Evolutionary conservation across 2,113 vertebrate genomes (phyloP).

Genomic region (Micronycteris hirsuta): DNA sequence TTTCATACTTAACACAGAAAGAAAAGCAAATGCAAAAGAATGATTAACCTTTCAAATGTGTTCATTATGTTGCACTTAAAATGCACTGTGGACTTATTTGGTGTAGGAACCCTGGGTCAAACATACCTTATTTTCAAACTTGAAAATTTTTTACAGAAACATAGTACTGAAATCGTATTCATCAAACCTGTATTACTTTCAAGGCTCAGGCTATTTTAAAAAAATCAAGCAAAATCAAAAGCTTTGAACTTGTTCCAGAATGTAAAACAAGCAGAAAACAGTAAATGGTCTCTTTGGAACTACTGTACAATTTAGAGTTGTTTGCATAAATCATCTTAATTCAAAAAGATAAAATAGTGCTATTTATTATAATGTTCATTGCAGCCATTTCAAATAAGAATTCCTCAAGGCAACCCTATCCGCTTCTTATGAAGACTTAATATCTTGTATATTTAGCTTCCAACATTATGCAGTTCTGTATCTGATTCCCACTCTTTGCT

Average conservation of each 20-base stretch:
- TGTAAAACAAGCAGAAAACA: slow-evolving; percentile 77
- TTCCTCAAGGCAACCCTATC: slow-evolving; percentile 75
- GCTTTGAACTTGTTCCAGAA: slow-evolving; percentile 80
- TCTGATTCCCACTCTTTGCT: slow-evolving; percentile 75
- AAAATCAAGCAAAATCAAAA: slow-evolving; percentile 73
- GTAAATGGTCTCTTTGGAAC: slow-evolving; percentile 73
- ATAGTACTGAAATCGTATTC: slow-evolving; percentile 76
- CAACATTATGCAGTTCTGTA: slow-evolving; percentile 72
- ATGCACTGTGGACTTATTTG: slow-evolving; percentile 72
- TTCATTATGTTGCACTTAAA: slow-evolving; percentile 72
- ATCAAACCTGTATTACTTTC: slow-evolving; percentile 79
- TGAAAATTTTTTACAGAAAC: slow-evolving; percentile 68
- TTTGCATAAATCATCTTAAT: slow-evolving; percentile 74
- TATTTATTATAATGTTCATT: slow-evolving; percentile 74
- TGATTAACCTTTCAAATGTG: slow-evolving; percentile 75
- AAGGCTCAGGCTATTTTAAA: slow-evolving; percentile 72
- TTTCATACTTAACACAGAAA: slow-evolving; percentile 69
- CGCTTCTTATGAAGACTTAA: slow-evolving; percentile 73
- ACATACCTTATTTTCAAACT: slow-evolving; percentile 62
- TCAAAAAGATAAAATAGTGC: slow-evolving; percentile 73
- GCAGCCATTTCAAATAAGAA: slow-evolving; percentile 75
- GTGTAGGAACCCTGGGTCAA: slow-evolving; percentile 71
- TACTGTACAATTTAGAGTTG: slow-evolving; percentile 69
- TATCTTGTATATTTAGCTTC: slow-evolving; percentile 78
- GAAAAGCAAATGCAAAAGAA: slow-evolving; percentile 71